Evolutionary conservation across 2,113 vertebrate genomes (phyloP), one percentile per base, ranked within the genome.

Genomic region (Larimichthys polyactis): DNA sequence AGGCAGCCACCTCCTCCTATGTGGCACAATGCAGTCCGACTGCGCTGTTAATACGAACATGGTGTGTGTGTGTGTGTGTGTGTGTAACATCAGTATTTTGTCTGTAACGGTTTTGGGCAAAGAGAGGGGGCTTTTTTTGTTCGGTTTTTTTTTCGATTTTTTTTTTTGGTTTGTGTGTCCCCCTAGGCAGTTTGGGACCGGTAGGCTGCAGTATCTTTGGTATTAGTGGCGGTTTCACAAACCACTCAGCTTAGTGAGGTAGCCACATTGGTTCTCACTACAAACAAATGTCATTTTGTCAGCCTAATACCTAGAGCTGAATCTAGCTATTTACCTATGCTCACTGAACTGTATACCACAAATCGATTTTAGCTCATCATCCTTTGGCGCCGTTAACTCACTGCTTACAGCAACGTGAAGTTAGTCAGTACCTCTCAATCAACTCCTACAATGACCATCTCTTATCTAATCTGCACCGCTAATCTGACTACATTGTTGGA

Each of bases 241-340:
- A 96, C 97, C 97, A 97, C 96, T 97, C 97, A 96, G 95, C 95
- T 95, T 96, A 97, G 96, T 99, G 97, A 99, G 98, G 97, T 98
- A 99, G 98, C 97, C 97, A 98, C 96, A 94, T 94, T 96, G 95
- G 93, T 96, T 97, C 96, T 97, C 96, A 96, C 96, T 97, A 96
- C 96, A 97, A 97, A 97, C 93, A 97, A 97, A 92, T 96, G 95
- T 94, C 93, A 92, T 93, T 89, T 94, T 89, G 91, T 94, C 92
- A 91, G 90, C 85, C 84, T 88, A 78, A 87, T 69, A 81, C 82
- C 86, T 88, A 84, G 83, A 86, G 90, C 90, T 91, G 91, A 92
- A 79, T 91, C 92, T 91, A 91, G 87, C 89, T 90, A 89, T 90
- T 90, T 71, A 88, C 69, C 86, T 87, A 90, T 87, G 89, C 91